Percentiles rank a stretch among this genome's conserved stretches.
These are phyloP conservation scores for Erythrolamprus reginae DNA, from an alignment of 2,113 vertebrate species.

Conservation along the genomic window DNA sequence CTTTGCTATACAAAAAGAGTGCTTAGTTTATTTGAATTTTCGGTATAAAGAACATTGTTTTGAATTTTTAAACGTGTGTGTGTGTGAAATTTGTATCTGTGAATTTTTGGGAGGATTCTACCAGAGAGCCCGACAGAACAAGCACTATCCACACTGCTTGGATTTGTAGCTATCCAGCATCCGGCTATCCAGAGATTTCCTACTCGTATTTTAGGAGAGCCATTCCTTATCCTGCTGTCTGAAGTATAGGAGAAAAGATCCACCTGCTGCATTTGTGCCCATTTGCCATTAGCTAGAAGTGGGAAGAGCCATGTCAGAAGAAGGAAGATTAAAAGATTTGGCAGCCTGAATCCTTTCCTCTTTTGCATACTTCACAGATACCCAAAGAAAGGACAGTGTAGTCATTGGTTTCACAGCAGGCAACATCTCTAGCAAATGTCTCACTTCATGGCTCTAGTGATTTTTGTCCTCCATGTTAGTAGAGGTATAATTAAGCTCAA, in stretches of 20 bases:
- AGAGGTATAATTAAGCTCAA: background rate
- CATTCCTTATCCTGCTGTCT: background rate
- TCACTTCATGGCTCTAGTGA: background rate
- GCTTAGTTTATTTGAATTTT: no score
- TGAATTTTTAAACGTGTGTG: no score
- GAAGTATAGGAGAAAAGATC: background rate
- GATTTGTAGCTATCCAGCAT: background rate
- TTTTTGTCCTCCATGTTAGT: background rate
- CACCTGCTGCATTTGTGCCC: background rate
- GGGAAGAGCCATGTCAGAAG: background rate
- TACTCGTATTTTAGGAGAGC: background rate
- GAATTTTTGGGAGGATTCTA: no score
- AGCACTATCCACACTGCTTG: background rate
- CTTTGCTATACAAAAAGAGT: no score
- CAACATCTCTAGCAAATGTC: background rate
- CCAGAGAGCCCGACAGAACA: no score
- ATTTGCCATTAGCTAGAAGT: background rate
- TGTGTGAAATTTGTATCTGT: no score
- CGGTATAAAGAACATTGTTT: no score
- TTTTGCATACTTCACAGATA: background rate
- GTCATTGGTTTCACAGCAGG: constrained; percentile 8
- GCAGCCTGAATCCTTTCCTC: background rate
- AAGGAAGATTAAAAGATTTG: background rate
- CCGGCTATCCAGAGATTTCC: background rate
- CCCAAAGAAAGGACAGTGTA: background rate